Base-by-base conservation (phyloP, 1,140 invertebrate species). In the Papilio dardanus region DNA sequence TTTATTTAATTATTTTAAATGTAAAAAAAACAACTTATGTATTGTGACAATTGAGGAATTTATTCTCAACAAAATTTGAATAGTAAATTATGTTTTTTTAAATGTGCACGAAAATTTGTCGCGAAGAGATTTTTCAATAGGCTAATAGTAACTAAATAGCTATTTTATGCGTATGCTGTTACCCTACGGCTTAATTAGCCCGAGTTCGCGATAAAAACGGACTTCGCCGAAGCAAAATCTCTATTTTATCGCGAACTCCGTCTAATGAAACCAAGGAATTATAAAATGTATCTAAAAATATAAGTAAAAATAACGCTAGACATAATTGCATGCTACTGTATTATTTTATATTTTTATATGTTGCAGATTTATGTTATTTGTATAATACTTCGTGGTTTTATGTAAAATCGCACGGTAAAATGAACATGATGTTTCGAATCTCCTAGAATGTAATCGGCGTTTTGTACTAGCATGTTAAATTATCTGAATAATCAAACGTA, bases 281-380 rank as follows among this genome's bases (percentile, higher is more conserved):
- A n/a, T n/a, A n/a, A n/a, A n/a, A n/a, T n/a, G n/a, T 37, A 8
- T 37, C 35, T 37, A 54, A 71, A 30, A 33, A 74, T 74, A 33
- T 74, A 74, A 65, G 12, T n/a, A 74, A 65, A 65, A 35, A 62
- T 14, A 14, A 62, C 24, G 24, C 24, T 62, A 58, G 54, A 1
- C 24, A 28, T 62, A 62, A 28, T 58, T 62, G 54, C 54, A 62
- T 62, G 54, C 4, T 28, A 62, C 3, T 7, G 46, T 50, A 67
- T 33, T 35, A 66, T 35, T 68, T 33, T 31, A 74, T 80, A 76
- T 78, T 71, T 73, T 76, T 80, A 79, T 75, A 79, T n/a, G n/a
- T n/a, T n/a, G n/a, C n/a, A n/a, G n/a, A 19, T 50, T 50, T 50
- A 50, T 19, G 21, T 37, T 37, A 24, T n/a, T 50, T 8, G 6